Evolutionary conservation across 2,113 vertebrate genomes (phyloP), one percentile per base, ranked within the genome.

Genomic region (Danionella cerebrum): DNA sequence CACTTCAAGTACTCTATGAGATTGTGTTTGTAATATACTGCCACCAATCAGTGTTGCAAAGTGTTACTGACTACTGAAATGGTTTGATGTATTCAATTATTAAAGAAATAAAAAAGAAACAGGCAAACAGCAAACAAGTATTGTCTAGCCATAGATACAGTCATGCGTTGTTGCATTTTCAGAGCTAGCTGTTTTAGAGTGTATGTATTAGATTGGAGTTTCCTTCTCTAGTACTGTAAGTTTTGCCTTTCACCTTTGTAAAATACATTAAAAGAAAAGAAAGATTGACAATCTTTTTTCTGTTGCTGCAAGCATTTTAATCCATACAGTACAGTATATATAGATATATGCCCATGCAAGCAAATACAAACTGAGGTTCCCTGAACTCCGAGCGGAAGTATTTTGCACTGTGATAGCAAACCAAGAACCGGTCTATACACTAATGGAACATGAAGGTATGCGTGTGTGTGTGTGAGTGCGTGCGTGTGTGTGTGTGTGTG

Each of bases 321-420:
- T 24, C 81, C 83, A 76, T 85, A 85, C 72, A 70, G 62, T 74
- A n/a, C n/a, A n/a, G 66, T 68, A 33, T 41, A 41, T 41, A 41
- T 14, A 41, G 9, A 75, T 71, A 71, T 63, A 63, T 12, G 21
- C 59, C 48, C 75, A 67, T 54, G 47, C 78, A 84, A 74, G 80
- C 85, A 83, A 81, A 79, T 81, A 82, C 79, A 81, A 82, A 83
- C 44, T 67, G 77, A 74, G 69, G 72, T 80, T 80, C 64, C 76
- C 77, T n/a, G n/a, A n/a, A n/a, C 55, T 79, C 76, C 80, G 6
- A 79, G 79, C 78, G 71, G 64, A 85, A 86, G 84, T 88, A 86
- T 87, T 89, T 90, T 89, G 87, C 87, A 89, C 89, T 89, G 86
- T 89, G 89, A 90, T 86, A 84, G 85, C 87, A 87, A 70, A 86